Evolutionary conservation across 1,140 invertebrate species (phyloP), one percentile per base, ranked within the genome.

Genomic region (Steinernema khuongi): DNA sequence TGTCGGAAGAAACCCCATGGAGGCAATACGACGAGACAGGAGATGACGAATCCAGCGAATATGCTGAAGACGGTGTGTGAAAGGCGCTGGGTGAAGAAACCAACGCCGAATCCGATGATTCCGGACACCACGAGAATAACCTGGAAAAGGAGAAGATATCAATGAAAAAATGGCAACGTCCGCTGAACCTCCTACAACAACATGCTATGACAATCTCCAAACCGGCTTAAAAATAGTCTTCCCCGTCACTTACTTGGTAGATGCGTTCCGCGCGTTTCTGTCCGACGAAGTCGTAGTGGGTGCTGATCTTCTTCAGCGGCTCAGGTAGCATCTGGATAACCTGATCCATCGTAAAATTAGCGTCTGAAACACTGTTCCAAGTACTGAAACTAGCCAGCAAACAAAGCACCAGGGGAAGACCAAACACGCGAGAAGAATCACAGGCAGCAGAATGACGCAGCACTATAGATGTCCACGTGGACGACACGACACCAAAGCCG

Each of bases 271-370:
- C 78, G 28, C 33, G 32, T 30, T 75, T 70, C 67, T 79, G 78
- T 32, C 78, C 78, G 14, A 68, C 44, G 68, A 79, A 79, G 68
- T 79, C 78, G 14, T 72, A 67, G 68, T 79, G 77, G 1, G 78
- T 73, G n/a, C 77, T 74, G 1, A 74, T n/a, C 29, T 74, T 68
- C 67, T 74, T 75, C 31, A 78, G 43, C 28, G 76, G 43, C 68
- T 50, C 72, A 19, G 78, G 78, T 18, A 79, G 74, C 78, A 79
- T 79, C 31, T 67, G 60, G 36, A 79, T 75, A 32, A 79, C 43
- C 32, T 73, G 77, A 31, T 79, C 78, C 78, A 79, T 78, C 41
- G 29, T 67, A 19, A 68, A 41, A n/a, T n/a, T n/a, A n/a, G n/a
- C n/a, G n/a, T n/a, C n/a, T n/a, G n/a, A n/a, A n/a, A n/a, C n/a